Conservation (phyloP, 2,797 vertebrate species). For the Melanogrammus aeglefinus region DNA sequence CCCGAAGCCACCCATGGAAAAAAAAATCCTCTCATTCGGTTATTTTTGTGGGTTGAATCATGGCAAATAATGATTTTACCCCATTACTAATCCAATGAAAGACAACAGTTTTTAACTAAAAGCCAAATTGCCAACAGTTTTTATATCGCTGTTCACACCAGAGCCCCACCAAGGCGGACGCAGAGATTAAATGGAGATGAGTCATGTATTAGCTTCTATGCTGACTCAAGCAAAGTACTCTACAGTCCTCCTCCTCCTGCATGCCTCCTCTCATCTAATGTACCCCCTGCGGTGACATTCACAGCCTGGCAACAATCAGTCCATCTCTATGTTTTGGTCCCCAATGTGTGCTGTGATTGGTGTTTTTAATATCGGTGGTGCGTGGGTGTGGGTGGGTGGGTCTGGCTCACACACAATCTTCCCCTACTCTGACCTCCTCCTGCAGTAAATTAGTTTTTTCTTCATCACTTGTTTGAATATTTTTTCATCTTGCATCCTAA, state of each 20-base stretch:
- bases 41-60: background rate
- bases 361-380: background rate
- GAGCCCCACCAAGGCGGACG: background rate
- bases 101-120: background rate
- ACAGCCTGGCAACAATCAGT: background rate
- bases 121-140: background rate
- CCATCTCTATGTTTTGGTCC: background rate
- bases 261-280: slow-evolving; percentile 6
- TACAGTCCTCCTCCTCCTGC: background rate
- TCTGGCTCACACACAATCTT: background rate
- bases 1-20: background rate
- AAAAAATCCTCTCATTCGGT: background rate
- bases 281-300: background rate
- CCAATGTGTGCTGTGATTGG: background rate
- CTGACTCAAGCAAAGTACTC: background rate
- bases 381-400: background rate
- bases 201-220: background rate
- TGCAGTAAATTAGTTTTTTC: background rate
- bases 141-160: background rate
- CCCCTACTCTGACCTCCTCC: background rate
- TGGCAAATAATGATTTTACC: background rate
- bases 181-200: slow-evolving; percentile 7
- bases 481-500: background rate
- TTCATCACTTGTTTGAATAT: background rate
- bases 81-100: background rate